Base-by-base conservation (phyloP, 2,888 invertebrate species). In the Polia nebulosa region DNA sequence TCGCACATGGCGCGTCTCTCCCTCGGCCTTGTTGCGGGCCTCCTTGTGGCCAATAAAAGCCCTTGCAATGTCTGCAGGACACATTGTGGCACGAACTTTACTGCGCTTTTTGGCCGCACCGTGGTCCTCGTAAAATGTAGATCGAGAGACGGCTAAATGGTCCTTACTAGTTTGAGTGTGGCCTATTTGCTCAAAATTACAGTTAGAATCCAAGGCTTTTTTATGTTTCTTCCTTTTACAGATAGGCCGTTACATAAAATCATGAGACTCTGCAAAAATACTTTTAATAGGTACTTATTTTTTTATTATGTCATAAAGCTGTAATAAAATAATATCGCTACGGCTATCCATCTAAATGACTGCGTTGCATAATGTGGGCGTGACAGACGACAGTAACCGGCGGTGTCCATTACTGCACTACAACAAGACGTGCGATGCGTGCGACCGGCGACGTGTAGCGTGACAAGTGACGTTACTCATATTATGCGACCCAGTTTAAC, bases 1-100 rank as follows among this genome's bases (percentile, higher is more conserved):
- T 22, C 67, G 36, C 76, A 76, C 51, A 59, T 62, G 76, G 67
- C 59, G 62, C 62, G 51, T 20, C 29, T 36, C 51, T 13, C 36
- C 39, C 55, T 20, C 15, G 27, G 17, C 32, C 55, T 29, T 44
- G 39, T 53, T 22, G 64, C 27, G 58, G 57, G 8, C 44, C 13
- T 53, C 44, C 13, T 53, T 22, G 64, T 32, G 53, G 55, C 4
- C 45, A 11, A 29, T 44, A 25, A 27, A 41, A 32, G 44, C n/a
- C 34, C 36, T 22, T 3, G 15, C 39, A 25, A 22, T 69, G 22
- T 22, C n/a, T 36, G 53, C 7, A n/a, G 17, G 11, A 41, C 11
- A 53, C 22, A 13, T 2, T 59, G 34, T 25, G 9, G 20, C 6
- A 44, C 7, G 6, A 27, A 27, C 9, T 36, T 39, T 41, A 41